Conservation (phyloP, 2,797 vertebrate species). For the Sebastolobus altivelis region DNA sequence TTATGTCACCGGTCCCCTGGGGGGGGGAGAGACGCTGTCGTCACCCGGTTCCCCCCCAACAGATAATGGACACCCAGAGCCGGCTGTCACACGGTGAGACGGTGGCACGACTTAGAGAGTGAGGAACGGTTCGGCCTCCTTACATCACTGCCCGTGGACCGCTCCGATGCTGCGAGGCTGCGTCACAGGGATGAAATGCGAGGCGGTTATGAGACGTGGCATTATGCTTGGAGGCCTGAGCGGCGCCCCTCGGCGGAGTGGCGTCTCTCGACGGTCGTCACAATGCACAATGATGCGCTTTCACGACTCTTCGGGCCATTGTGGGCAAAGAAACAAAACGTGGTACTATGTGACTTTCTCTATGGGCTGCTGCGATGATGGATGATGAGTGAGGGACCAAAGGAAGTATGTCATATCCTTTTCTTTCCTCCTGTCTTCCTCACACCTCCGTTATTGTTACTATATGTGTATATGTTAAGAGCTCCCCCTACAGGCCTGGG, state of each 20-base stretch:
- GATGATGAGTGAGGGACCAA: neutral
- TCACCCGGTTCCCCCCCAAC: slow-evolving; percentile 30
- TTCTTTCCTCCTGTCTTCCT: neutral
- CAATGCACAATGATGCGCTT: slow-evolving; percentile 64
- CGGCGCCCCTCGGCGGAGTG: slow-evolving; percentile 27
- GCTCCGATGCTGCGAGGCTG: neutral
- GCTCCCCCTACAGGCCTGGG: slow-evolving; percentile 35
- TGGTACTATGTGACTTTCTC: slow-evolving; percentile 18
- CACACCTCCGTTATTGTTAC: neutral
- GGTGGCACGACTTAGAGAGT: neutral
- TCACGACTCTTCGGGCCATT: slow-evolving; percentile 39
- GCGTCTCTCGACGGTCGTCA: slow-evolving; percentile 17
- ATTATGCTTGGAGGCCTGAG: slow-evolving; percentile 40
- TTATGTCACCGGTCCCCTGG: slow-evolving; percentile 60
- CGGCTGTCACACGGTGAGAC: slow-evolving; percentile 45
- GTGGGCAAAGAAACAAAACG: slow-evolving; percentile 41
- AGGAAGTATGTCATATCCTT: slow-evolving; percentile 23
- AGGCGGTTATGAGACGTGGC: slow-evolving; percentile 17
- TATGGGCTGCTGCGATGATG: slow-evolving; percentile 13
- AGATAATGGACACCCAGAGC: slow-evolving; percentile 58
- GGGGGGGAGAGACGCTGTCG: slow-evolving; percentile 31
- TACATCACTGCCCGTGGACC: neutral
- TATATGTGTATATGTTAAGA: neutral
- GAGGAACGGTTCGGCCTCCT: slow-evolving; percentile 20
- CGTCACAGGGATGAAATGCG: slow-evolving; percentile 42